These are phyloP conservation scores for Oryctolagus cuniculus DNA, from an alignment of 2,113 vertebrate species.

Conservation along the genomic window mOryCun1.1 NC_091437.1:17471001-17471500, in stretches of 20 bases:
- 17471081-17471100: not conserved
- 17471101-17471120: not conserved
- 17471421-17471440: not conserved
- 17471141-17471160: not conserved
- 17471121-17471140: not conserved
- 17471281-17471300: not conserved
- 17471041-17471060: not conserved
- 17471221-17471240: not conserved
- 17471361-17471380: not conserved
- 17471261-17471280: not conserved
- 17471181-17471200: not conserved
- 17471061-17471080: not conserved
- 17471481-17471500: not conserved
- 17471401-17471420: not conserved
- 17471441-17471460: not conserved
- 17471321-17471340: not conserved
- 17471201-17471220: not conserved
- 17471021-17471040: not conserved
- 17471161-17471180: not conserved
- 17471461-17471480: not conserved
- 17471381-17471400: not conserved
- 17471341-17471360: slow-evolving; percentile 2
- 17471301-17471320: not conserved
- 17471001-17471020: not conserved
- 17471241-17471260: not conserved